phyloP scores from a whole-genome alignment of 2,797 vertebrate genomes.

The Graptemys geographica region DNA sequence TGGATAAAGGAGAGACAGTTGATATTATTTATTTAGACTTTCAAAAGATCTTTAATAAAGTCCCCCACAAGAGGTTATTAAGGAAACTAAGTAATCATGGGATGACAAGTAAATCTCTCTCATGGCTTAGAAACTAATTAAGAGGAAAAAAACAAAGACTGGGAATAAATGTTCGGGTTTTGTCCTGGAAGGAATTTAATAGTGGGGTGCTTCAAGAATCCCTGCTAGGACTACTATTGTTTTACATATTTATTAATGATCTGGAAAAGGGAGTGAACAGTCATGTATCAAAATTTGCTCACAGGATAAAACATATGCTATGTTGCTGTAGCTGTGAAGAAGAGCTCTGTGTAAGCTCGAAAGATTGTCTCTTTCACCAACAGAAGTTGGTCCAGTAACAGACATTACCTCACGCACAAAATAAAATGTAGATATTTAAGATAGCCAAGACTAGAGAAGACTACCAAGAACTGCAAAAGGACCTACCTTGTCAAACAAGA shows the following conservation, averaged over 20 bases:
- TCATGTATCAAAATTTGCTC: not conserved
- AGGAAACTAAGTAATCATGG: not conserved
- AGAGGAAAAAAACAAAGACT: not conserved
- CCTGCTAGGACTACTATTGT: not conserved
- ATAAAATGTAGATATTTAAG: not conserved
- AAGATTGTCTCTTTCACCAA: not conserved
- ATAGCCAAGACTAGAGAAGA: not conserved
- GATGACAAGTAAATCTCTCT: not conserved
- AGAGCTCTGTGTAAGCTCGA: not conserved
- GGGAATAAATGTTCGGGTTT: not conserved
- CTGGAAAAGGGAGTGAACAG: not conserved
- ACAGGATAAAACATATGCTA: not conserved
- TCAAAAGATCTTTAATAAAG: not conserved
- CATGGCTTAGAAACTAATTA: not conserved
- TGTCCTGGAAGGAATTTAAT: not conserved
- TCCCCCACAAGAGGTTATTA: not conserved
- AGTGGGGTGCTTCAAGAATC: not conserved
- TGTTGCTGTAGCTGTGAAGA: not conserved
- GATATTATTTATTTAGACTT: not conserved
- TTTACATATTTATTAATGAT: not conserved
- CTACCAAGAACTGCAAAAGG: not conserved
- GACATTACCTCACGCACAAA: not conserved
- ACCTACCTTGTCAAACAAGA: not conserved
- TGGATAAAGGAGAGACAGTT: not conserved
- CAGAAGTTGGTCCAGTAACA: not conserved